Percentiles rank a stretch among this genome's conserved stretches.
These are phyloP conservation scores for Microtus ochrogaster DNA, from an alignment of 2,113 vertebrate genomes.

Conservation along the genomic window DNA sequence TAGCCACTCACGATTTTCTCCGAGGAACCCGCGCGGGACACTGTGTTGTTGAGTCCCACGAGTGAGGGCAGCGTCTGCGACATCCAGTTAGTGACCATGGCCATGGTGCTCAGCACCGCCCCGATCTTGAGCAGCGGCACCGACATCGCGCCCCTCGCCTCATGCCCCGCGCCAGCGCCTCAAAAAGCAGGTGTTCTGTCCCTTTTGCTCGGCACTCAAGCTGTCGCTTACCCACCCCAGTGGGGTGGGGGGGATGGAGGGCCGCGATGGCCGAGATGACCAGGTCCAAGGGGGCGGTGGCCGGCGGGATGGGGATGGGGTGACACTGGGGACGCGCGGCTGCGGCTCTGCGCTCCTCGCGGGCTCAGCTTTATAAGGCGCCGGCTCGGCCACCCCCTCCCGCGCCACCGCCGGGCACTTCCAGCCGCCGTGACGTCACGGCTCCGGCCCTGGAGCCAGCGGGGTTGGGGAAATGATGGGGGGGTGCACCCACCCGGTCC, in stretches of 20 bases:
- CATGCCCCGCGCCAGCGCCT: slow-evolving; percentile 84
- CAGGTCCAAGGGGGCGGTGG: neutral
- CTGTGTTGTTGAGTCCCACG: slow-evolving; percentile 96
- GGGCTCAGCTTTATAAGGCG: slow-evolving; percentile 74
- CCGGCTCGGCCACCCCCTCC: slow-evolving; percentile 66
- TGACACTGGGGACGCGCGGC: slow-evolving; percentile 62
- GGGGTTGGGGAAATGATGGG: neutral
- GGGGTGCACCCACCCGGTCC: neutral
- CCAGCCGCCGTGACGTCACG: slow-evolving; percentile 80
- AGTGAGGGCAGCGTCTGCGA: slow-evolving; percentile 98
- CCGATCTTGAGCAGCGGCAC: slow-evolving; percentile 98
- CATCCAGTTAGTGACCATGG: slow-evolving; percentile 99
- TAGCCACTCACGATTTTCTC: slow-evolving; percentile 92
- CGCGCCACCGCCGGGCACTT: slow-evolving; percentile 77
- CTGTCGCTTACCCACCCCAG: slow-evolving; percentile 49
- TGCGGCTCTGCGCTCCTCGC: slow-evolving; percentile 72
- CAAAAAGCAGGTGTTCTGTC: slow-evolving; percentile 10
- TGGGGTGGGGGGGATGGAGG: neutral
- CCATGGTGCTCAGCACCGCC: slow-evolving; percentile 99
- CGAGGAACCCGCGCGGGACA: slow-evolving; percentile 92
- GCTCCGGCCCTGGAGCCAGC: slow-evolving; percentile 50
- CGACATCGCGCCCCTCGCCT: slow-evolving; percentile 94
- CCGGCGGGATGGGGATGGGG: neutral
- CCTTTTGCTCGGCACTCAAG: neutral
- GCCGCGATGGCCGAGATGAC: neutral